A percentile compares a stretch with the other conserved stretches of the same genome.
phyloP scores from a whole-genome alignment of 2,797 vertebrate species.

The Fringilla coelebs region DNA sequence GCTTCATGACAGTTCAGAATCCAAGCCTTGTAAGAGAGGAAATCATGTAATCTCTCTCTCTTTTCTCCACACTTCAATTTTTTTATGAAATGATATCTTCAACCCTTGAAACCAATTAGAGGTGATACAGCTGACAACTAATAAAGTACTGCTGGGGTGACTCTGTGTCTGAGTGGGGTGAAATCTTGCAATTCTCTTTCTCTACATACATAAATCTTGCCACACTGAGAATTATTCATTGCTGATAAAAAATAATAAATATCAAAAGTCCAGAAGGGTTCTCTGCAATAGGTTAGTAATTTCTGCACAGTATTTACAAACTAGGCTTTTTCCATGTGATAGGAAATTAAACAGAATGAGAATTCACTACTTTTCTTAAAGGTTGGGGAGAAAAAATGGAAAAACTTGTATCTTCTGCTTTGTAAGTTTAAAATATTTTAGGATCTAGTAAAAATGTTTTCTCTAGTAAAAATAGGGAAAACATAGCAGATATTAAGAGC shows the following conservation, averaged over 20 bases:
- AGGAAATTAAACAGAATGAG: neutral
- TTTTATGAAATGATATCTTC: neutral
- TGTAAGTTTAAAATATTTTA: neutral
- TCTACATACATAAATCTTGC: neutral
- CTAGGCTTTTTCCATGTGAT: neutral
- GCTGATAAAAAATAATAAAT: neutral
- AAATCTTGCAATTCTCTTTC: neutral
- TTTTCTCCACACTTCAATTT: neutral
- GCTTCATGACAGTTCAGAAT: neutral
- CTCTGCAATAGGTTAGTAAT: neutral
- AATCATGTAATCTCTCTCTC: neutral
- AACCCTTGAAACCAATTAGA: neutral
- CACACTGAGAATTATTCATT: neutral
- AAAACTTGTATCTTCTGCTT: neutral
- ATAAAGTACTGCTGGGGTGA: neutral
- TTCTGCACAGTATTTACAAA: neutral
- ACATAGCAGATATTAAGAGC: neutral
- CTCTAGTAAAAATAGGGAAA: neutral
- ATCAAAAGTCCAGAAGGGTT: neutral
- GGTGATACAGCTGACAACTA: neutral
- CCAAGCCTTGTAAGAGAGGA: neutral
- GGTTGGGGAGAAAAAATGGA: rapidly evolving
- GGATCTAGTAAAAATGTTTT: neutral
- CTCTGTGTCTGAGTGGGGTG: neutral
- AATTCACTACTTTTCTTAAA: neutral